phyloP scores from a whole-genome alignment of 2,113 vertebrate genomes.

The Psilopsiagon aurifrons region DNA sequence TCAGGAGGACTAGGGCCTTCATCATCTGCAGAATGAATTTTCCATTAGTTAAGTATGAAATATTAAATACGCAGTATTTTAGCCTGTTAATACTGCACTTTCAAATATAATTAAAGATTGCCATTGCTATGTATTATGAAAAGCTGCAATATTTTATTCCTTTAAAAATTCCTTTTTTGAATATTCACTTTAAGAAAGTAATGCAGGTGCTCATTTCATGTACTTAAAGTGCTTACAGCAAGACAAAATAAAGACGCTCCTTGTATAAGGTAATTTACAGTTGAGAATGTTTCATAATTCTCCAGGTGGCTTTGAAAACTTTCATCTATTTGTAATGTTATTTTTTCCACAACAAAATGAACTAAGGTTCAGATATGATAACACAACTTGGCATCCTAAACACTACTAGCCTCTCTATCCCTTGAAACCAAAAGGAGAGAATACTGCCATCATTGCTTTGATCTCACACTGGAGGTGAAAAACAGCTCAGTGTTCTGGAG shows the following conservation, averaged over 20 bases:
- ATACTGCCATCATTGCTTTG: neutral
- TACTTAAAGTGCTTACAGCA: neutral
- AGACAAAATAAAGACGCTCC: neutral
- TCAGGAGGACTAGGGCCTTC: conserved; percentile 94
- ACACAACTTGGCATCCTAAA: neutral
- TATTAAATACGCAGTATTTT: neutral
- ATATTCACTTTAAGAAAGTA: neutral
- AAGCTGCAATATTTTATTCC: neutral
- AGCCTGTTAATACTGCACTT: neutral
- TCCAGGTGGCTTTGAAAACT: neutral
- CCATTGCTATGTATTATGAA: neutral
- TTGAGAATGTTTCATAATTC: neutral
- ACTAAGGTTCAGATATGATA: neutral
- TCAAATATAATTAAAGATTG: neutral
- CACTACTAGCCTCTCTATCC: neutral
- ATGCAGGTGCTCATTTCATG: neutral
- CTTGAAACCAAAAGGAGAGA: neutral
- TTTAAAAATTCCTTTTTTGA: neutral
- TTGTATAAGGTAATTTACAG: neutral
- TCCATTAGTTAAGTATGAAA: neutral
- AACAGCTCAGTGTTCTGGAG: neutral
- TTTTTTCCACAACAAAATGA: neutral
- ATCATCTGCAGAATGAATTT: conserved; percentile 76
- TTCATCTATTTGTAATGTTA: neutral
- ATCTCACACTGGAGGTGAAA: neutral